phyloP scores from a whole-genome alignment of 2,888 invertebrate species.

The Oligia fasciuncula region DNA sequence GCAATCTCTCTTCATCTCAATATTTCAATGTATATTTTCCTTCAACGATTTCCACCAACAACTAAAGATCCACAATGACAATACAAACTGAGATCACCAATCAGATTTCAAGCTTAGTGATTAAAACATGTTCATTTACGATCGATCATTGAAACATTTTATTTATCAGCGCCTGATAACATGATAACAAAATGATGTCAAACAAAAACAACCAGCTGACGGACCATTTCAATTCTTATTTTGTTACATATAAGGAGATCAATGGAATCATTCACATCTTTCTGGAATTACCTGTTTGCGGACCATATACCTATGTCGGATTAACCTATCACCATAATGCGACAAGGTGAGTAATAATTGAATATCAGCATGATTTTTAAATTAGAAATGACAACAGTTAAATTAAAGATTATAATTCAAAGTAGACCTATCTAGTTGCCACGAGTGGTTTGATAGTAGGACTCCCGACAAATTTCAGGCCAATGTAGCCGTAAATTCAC shows the following conservation, averaged over 20 bases:
- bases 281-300: constrained; percentile 20
- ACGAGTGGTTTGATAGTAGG: neutral
- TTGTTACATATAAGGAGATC: constrained; percentile 48
- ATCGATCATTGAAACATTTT: constrained; percentile 45
- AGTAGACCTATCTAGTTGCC: neutral
- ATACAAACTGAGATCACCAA: constrained; percentile 1
- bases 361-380: constrained; percentile 44
- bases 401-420: neutral
- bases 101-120: constrained; percentile 24
- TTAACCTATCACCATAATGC: constrained; percentile 36
- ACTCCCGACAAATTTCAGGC: neutral
- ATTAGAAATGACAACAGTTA: neutral
- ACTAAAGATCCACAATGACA: neutral
- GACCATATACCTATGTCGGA: constrained; percentile 9
- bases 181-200: constrained; percentile 28
- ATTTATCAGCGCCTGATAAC: constrained; percentile 47
- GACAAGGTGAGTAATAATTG: constrained; percentile 8
- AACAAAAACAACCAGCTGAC: constrained; percentile 36
- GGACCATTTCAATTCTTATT: constrained; percentile 51
- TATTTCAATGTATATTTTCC: neutral
- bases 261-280: constrained; percentile 15
- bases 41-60: neutral
- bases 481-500: neutral
- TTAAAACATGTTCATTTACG: constrained; percentile 18
- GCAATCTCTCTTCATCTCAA: neutral